Evolutionary conservation across 2,797 vertebrate species (phyloP), one percentile per base, ranked within the genome.

Genomic region (Rhynchotus rufescens): DNA sequence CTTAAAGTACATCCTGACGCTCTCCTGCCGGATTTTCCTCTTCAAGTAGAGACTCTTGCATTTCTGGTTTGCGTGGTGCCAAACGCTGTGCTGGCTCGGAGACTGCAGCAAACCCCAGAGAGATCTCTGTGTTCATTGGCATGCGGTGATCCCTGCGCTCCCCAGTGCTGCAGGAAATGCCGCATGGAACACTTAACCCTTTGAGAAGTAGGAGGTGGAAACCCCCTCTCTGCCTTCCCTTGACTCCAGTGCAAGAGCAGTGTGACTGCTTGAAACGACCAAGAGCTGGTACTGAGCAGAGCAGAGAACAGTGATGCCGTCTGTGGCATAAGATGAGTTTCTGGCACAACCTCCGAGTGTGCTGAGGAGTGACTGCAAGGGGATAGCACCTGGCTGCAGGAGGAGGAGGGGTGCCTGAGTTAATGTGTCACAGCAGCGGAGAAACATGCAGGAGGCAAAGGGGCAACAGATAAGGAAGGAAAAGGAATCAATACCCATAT

Each of bases 381-480:
- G 6, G 42, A 23, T 21, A 54, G 54, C 0, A 2, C 30, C 36
- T 80, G 40, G 7, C 11, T 66, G 72, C 47, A 66, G 36, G 38
- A 56, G 23, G 19, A 45, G 1, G 1, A 4, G 40, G 40, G 40
- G 12, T 1, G 0, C 40, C 44, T 23, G 12, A 75, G 32, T 80
- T 88, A 60, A 67, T 45, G 65, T 78, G 62, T 16, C 16, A 54
- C n/a, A 36, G 1, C 12, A 12, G 4, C 68, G 47, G 61, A 68
- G 22, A 65, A 56, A 1, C 32, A 65, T 68, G 17, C 40, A 59
- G 38, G 56, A 78, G 66, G 66, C n/a, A 79, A 80, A 85, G 21
- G 73, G 74, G 59, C 45, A 74, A 32, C 13, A 64, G 23, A 6
- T 81, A 15, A 2, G 7, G 38, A 59, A 49, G 25, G 21, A 66